A percentile compares a stretch with the other conserved stretches of the same genome.
phyloP scores from a whole-genome alignment of 2,888 invertebrate genomes.

The Rhamnusium bicolor region DNA sequence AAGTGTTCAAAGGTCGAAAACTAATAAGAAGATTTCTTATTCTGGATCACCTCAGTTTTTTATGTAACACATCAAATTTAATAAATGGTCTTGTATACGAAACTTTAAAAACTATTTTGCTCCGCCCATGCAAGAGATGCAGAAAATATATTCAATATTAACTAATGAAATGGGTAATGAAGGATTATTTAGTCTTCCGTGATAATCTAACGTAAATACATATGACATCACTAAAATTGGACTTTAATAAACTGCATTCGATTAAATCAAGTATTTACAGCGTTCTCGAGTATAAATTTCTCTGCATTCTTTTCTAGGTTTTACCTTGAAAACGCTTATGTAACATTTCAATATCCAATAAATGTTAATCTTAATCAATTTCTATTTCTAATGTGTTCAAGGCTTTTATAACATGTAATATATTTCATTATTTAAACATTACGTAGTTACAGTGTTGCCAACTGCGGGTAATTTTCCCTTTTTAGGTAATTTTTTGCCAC shows the following conservation, averaged over 20 bases:
- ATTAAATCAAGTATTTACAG: constrained; percentile 8
- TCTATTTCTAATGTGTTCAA: constrained; percentile 3
- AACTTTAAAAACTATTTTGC: neutral
- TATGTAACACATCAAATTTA: too few relatives aligned
- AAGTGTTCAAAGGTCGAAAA: too few relatives aligned
- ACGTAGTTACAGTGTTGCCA: too few relatives aligned
- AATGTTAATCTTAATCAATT: neutral
- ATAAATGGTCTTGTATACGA: too few relatives aligned
- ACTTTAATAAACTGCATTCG: constrained; percentile 9
- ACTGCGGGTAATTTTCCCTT: too few relatives aligned
- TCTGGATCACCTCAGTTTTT: too few relatives aligned
- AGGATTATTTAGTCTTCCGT: constrained; percentile 3
- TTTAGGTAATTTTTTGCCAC: too few relatives aligned
- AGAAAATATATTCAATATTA: neutral
- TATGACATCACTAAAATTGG: constrained; percentile 7
- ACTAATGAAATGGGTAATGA: neutral
- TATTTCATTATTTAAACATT: neutral
- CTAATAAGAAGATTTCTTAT: too few relatives aligned
- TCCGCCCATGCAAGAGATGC: neutral
- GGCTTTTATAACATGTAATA: neutral
- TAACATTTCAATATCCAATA: constrained; percentile 7
- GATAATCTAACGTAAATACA: neutral
- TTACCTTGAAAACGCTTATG: constrained; percentile 15
- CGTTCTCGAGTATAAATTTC: neutral
- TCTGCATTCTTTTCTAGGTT: neutral